Base-by-base conservation (phyloP, 37 sponge, comb jelly and placozoan species). In the Ephydatia muelleri region DNA sequence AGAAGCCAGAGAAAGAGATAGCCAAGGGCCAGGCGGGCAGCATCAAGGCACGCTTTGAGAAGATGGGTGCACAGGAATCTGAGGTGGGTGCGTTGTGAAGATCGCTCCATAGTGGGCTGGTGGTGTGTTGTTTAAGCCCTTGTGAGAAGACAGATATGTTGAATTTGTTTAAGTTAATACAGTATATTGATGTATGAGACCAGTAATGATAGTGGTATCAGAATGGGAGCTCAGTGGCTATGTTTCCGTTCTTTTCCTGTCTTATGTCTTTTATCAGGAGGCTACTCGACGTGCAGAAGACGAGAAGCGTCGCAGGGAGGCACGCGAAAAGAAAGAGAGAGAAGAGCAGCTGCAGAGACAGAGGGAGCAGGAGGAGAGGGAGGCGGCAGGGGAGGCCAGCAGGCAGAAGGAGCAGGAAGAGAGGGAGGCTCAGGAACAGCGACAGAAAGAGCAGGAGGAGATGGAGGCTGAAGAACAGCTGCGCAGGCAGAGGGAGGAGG, bases 31-130 rank as follows among this genome's bases (percentile, higher is more conserved):
- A 89, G 27, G 72, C 95, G 76, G 90, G 93, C 19, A 89, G 72
- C 64, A 87, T 95, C 30, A 77, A 90, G 2, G 79, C 86, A 19
- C 78, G 82, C 72, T 95, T 95, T 86, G 95, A 95, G 34, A 84
- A 90, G 30, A 91, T 95, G 90, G 92, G 87, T 3, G 82, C 49
- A 38, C 39, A 85, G 49, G 90, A 89, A 32, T 67, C 39, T 30
- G 92, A 95, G 77, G 95, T 87, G 35, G 36, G 3, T 49, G 34
- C 5, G 5, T 70, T 69, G 2, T 29, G 29, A 37, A 9, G 34
- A 21, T 3, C 4, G 3, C 21, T 43, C 26, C 19, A 37, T 5
- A 67, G 47, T 25, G 26, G 30, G 75, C 22, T 40, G 27, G 35
- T 32, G 47, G 40, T 30, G n/a, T 34, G 72, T 21, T 43, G 27